Percentiles rank a stretch among this genome's conserved stretches.
Conservation (phyloP, 2,888 invertebrate species). For the Monochamus alternatus region DNA sequence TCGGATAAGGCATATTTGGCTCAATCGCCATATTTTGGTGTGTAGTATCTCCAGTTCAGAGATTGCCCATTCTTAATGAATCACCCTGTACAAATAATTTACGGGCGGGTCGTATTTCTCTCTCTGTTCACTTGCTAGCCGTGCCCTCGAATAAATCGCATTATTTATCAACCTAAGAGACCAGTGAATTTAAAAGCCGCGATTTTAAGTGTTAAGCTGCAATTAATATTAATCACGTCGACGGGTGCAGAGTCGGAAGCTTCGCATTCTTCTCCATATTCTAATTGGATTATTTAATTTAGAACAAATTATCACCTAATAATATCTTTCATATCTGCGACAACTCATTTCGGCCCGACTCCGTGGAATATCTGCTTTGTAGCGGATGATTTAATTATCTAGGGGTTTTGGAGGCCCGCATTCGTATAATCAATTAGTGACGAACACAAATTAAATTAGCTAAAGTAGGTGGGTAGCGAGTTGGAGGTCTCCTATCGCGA, state of each 20-base stretch:
- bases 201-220: constrained; percentile 10
- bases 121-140: too few relatives aligned
- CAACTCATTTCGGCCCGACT: constrained; percentile 7
- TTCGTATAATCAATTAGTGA: constrained; percentile 33
- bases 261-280: background rate
- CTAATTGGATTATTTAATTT: constrained; percentile 18
- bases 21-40: too few relatives aligned
- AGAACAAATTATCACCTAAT: constrained; percentile 21
- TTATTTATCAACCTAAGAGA: too few relatives aligned
- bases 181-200: too few relatives aligned
- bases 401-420: constrained; percentile 19
- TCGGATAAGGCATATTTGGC: too few relatives aligned
- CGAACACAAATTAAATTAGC: constrained; percentile 31
- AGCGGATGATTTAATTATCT: constrained; percentile 34
- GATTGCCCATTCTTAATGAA: too few relatives aligned
- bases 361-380: constrained; percentile 28
- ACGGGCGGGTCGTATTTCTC: too few relatives aligned
- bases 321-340: constrained; percentile 10
- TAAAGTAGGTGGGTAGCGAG: constrained; percentile 9
- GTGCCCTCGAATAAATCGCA: too few relatives aligned
- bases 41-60: too few relatives aligned
- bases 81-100: too few relatives aligned
- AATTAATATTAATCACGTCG: constrained; percentile 1
- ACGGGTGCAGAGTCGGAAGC: background rate
- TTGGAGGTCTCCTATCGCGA: constrained; percentile 1